Conservation (phyloP, 2,888 invertebrate genomes). For the Toxonevra muliebris region DNA sequence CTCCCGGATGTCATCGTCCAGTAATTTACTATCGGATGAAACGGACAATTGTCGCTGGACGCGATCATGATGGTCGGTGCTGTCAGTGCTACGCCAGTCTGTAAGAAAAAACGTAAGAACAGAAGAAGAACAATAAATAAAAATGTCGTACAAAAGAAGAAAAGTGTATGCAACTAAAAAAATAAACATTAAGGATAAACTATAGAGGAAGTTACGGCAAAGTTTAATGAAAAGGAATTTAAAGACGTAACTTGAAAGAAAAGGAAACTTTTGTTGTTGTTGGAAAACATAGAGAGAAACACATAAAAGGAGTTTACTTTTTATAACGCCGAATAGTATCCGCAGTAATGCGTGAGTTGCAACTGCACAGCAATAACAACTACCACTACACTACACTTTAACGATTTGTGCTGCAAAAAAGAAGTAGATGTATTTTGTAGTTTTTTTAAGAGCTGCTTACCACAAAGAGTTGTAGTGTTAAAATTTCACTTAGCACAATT, state of each 20-base stretch:
- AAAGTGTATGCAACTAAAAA: constrained; percentile 19
- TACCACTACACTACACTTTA: too few species aligned
- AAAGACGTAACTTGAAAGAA: too few species aligned
- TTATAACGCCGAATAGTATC: not conserved
- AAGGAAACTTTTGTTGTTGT: not conserved
- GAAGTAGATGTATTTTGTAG: too few species aligned
- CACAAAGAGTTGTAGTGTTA: too few species aligned
- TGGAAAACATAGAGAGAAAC: not conserved
- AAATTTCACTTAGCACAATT: too few species aligned
- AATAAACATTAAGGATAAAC: constrained; percentile 31
- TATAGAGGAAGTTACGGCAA: constrained; percentile 9
- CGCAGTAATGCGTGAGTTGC: too few species aligned
- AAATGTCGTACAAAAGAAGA: constrained; percentile 5
- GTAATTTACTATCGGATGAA: constrained; percentile 89
- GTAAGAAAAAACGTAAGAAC: constrained; percentile 49
- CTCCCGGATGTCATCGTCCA: constrained; percentile 90
- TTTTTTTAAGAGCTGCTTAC: too few species aligned
- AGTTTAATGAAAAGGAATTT: too few species aligned
- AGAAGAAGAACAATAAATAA: constrained; percentile 17
- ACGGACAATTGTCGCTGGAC: constrained; percentile 91
- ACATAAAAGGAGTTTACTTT: not conserved
- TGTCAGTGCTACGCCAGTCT: constrained; percentile 78
- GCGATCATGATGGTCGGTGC: constrained; percentile 79
- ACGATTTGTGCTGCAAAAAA: too few species aligned
- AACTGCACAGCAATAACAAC: too few species aligned